These are phyloP conservation scores for Parauchenoglanis punctatus DNA, from an alignment of 2,797 vertebrate genomes.

Conservation along the genomic window DNA sequence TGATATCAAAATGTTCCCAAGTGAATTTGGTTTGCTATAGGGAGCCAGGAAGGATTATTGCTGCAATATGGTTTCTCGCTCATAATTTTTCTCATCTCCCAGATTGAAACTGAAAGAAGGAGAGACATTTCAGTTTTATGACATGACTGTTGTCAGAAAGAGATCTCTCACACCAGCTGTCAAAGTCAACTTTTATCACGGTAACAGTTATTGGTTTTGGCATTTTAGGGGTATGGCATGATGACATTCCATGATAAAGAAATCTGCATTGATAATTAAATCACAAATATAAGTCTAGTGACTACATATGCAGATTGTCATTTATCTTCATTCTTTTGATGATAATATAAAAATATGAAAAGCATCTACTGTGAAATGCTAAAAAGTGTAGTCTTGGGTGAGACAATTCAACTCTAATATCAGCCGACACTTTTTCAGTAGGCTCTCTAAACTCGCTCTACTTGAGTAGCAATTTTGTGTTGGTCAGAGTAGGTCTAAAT, in stretches of 20 bases:
- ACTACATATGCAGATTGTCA: not conserved
- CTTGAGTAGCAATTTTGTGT: not conserved
- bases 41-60: not conserved
- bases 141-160: not conserved
- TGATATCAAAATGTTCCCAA: not conserved
- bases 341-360: not conserved
- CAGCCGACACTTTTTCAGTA: not conserved
- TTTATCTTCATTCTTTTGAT: not conserved
- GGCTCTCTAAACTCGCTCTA: not conserved
- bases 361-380: not conserved
- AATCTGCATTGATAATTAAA: not conserved
- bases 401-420: not conserved
- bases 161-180: not conserved
- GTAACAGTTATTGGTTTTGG: conserved; percentile 3
- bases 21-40: not conserved
- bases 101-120: conserved; percentile 21
- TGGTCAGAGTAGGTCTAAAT: not conserved
- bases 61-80: conserved; percentile 14
- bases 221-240: not conserved
- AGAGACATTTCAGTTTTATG: conserved; percentile 2
- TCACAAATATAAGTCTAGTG: not conserved
- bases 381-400: not conserved
- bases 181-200: conserved; percentile 2
- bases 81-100: conserved; percentile 10
- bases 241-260: not conserved